These are phyloP conservation scores for Carollia perspicillata DNA, from an alignment of 2,113 vertebrate genomes.

Conservation along the genomic window DNA sequence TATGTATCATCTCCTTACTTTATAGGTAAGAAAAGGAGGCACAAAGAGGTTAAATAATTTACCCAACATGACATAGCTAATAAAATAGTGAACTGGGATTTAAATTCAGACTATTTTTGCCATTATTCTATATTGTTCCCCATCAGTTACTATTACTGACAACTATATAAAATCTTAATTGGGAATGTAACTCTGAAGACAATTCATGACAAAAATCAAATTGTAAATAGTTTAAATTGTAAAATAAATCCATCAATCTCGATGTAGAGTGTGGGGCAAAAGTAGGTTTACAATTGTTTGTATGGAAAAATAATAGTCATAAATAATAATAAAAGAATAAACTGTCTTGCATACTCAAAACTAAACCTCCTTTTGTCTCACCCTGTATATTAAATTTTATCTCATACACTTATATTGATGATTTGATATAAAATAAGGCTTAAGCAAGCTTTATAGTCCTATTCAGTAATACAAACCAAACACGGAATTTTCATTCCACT, in stretches of 20 bases:
- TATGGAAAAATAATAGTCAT: background rate
- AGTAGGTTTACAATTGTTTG: background rate
- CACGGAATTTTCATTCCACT: constrained; percentile 67
- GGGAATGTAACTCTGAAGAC: background rate
- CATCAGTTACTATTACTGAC: background rate
- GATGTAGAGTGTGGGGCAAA: background rate
- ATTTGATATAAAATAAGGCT: constrained; percentile 18
- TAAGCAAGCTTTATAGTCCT: background rate
- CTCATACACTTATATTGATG: background rate
- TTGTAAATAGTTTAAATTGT: background rate
- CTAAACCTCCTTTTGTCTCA: background rate
- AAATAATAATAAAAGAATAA: background rate
- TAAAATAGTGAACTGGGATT: background rate
- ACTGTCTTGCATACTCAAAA: background rate
- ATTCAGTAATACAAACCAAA: background rate
- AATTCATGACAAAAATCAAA: background rate
- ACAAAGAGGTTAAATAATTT: background rate
- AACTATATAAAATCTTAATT: background rate
- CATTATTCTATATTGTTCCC: background rate
- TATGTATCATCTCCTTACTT: background rate
- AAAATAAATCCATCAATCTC: background rate
- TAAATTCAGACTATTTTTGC: constrained; percentile 23
- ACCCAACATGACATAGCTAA: background rate
- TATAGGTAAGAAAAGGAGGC: background rate
- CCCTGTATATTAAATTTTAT: background rate